phyloP scores from a whole-genome alignment of 2,888 invertebrate species.

The Ecdyonurus torrentis region DNA sequence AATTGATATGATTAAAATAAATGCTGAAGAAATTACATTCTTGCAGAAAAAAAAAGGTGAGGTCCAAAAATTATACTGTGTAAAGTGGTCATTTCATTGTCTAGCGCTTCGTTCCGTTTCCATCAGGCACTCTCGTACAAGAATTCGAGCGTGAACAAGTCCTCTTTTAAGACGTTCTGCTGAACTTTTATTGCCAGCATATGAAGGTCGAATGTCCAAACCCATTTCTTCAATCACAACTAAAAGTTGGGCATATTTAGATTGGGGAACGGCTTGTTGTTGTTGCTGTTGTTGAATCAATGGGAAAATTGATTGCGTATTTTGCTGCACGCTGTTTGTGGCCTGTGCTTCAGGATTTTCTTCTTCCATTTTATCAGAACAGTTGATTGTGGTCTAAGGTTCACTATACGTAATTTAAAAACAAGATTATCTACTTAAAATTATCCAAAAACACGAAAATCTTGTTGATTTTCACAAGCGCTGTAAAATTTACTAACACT shows the following conservation, averaged over 20 bases:
- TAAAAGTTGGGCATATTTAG: conserved; percentile 85
- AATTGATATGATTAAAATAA: background rate
- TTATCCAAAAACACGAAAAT: background rate
- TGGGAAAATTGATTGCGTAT: background rate
- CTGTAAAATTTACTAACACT: background rate
- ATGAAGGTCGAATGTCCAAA: conserved; percentile 89
- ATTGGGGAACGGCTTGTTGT: conserved; percentile 21
- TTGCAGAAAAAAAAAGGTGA: background rate
- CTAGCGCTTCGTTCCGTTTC: conserved; percentile 86
- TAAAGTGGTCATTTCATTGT: conserved; percentile 35
- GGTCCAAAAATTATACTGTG: no score
- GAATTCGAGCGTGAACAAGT: conserved; percentile 87
- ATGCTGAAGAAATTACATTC: background rate
- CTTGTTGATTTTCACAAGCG: background rate
- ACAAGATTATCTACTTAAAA: background rate
- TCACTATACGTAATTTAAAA: background rate
- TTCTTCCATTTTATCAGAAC: conserved; percentile 1
- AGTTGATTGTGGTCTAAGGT: no score
- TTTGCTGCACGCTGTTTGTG: background rate
- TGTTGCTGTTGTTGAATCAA: background rate
- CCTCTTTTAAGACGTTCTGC: conserved; percentile 89
- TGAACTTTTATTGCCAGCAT: conserved; percentile 92
- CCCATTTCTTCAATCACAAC: conserved; percentile 95
- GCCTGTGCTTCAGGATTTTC: background rate
- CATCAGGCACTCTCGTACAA: conserved; percentile 89